Base-by-base conservation (phyloP, 2,797 vertebrate species). In the Kryptolebias ocellatus region DNA sequence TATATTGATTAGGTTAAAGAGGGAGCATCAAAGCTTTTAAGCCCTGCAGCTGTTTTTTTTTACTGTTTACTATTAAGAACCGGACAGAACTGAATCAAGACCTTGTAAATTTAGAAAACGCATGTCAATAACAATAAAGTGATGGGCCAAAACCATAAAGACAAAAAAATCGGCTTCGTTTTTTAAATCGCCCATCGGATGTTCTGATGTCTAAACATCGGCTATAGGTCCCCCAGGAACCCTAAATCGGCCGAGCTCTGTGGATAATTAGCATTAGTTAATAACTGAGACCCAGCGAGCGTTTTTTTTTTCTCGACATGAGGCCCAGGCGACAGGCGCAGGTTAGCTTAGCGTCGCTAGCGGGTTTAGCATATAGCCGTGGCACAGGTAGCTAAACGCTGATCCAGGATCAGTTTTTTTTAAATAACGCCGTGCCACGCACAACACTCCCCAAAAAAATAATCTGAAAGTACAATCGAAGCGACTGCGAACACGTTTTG, bases 301-400 rank as follows among this genome's bases (percentile, higher is more conserved):
- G 31, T 46, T 80, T 51, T 56, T 70, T 15, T 53, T 24, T 24
- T 24, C 20, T 24, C 20, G 20, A 69, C 56, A 34, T 24, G 65
- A 83, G 89, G 91, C 90, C 91, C 89, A 53, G 56, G 60, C 79
- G 60, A 56, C 81, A 66, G 27, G 45, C 59, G 68, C 83, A 0
- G 8, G 74, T 73, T 89, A 91, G 84, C 87, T 72, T 76, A 81
- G 70, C 84, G 14, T 70, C 42, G 66, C 64, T 68, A 7, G 31
- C 54, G 67, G 37, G 29, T 56, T 47, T 39, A 63, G 61, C 59
- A 58, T 79, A 20, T 47, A 83, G 45, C 31, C 28, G 3, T 56
- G 54, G 31, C 17, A 53, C 29, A 55, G 10, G 20, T 29, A 14
- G 17, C 29, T 50, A 18, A 57, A 39, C 37, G 39, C 11, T 1